phyloP scores from a whole-genome alignment of 2,888 invertebrate species.

The Calameuta idolon region DNA sequence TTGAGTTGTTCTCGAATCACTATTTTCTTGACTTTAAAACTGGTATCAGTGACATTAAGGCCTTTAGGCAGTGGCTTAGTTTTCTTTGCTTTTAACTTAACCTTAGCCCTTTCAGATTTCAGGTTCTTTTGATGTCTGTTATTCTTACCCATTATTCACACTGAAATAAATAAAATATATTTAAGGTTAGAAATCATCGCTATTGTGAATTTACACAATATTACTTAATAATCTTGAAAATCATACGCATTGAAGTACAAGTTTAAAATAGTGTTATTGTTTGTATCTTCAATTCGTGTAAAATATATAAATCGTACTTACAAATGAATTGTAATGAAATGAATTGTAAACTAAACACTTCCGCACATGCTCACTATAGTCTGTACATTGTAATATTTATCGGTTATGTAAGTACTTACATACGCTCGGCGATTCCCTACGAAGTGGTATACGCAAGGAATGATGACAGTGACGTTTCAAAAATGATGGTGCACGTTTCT shows the following conservation, averaged over 20 bases:
- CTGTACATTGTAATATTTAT: neutral
- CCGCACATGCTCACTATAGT: neutral
- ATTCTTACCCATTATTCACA: constrained; percentile 70
- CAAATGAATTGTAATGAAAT: neutral
- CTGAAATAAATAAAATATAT: neutral
- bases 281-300: neutral
- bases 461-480: neutral
- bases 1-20: constrained; percentile 82
- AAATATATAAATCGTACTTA: neutral
- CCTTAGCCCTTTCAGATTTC: constrained; percentile 89
- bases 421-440: neutral
- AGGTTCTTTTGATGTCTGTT: constrained; percentile 79
- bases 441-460: neutral
- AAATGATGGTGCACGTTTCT: neutral
- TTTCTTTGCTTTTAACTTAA: constrained; percentile 86
- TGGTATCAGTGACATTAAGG: constrained; percentile 88
- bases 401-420: neutral
- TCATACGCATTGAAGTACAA: neutral
- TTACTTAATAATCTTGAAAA: neutral
- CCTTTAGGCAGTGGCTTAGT: constrained; percentile 78
- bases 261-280: neutral
- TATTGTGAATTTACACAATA: neutral
- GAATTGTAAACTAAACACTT: neutral
- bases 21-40: constrained; percentile 91
- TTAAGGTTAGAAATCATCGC: neutral